Base-by-base conservation (phyloP, 2,888 invertebrate species). In the Eupithecia abbreviata region DNA sequence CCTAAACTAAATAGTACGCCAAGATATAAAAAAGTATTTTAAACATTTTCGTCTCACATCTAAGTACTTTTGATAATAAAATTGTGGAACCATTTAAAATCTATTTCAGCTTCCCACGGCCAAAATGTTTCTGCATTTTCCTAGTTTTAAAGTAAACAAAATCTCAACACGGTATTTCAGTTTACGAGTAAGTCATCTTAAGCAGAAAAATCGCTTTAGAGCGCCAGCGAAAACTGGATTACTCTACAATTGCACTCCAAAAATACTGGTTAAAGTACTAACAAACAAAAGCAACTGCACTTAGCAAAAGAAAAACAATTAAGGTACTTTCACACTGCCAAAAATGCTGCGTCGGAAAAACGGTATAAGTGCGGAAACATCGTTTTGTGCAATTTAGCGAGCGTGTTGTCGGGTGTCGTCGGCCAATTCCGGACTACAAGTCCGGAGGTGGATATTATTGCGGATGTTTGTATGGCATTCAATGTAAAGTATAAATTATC, bases 261-360 rank as follows among this genome's bases (percentile, higher is more conserved):
- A 58, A 66, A 30, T 30, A 66, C 73, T 77, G 72, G 66, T 67
- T 58, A 51, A 74, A 72, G 74, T 71, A 73, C 72, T 68, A 72
- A 42, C 69, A 58, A 73, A 75, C 58, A 78, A 77, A 78, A 77
- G 70, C 77, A 65, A 67, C 73, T 75, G 73, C 76, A 78, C 73
- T 78, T 76, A 78, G 71, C 65, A 78, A 76, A 75, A 78, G 73
- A 76, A 78, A 78, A 76, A 74, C 87, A 92, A 92, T 91, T 91
- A 90, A 88, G 87, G 85, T 80, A 80, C 85, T 83, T 83, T 83
- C 72, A 65, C 74, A 62, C 68, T 85, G 86, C 87, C 87, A 87
- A 91, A 91, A 90, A 87, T 82, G 90, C 89, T 81, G 83, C 84
- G 89, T 90, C 87, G 83, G 88, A 89, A 87, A 90, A 89, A 87